A percentile compares a stretch with the other conserved stretches of the same genome.
These are phyloP conservation scores for Athene noctua DNA, from an alignment of 2,113 vertebrate species.

Conservation along the genomic window DNA sequence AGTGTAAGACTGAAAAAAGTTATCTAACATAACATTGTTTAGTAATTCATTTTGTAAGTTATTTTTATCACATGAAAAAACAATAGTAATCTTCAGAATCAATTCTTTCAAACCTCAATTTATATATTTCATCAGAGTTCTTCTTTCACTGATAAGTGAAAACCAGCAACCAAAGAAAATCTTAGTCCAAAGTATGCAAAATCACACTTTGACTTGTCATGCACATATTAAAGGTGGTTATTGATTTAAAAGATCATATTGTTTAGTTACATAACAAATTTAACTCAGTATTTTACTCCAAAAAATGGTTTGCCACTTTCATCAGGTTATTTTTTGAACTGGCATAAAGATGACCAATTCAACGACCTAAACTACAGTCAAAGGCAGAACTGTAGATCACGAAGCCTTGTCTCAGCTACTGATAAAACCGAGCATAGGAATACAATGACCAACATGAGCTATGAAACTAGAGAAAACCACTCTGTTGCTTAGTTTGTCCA, in stretches of 20 bases:
- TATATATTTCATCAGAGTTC: not conserved
- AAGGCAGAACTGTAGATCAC: not conserved
- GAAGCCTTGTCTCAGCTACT: not conserved
- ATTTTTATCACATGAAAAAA: not conserved
- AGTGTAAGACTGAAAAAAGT: not conserved
- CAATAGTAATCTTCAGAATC: not conserved
- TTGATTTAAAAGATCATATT: not conserved
- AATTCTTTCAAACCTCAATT: not conserved
- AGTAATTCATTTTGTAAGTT: not conserved
- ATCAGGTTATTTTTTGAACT: not conserved
- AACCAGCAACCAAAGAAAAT: not conserved
- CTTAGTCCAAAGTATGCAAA: not conserved
- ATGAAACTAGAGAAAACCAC: not conserved
- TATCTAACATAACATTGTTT: not conserved
- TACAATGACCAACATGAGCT: not conserved
- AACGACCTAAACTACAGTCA: not conserved
- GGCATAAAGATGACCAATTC: not conserved
- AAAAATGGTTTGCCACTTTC: not conserved
- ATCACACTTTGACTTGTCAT: not conserved
- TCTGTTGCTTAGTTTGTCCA: not conserved
- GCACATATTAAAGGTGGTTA: not conserved
- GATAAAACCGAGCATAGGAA: not conserved
- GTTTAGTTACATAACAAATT: not conserved
- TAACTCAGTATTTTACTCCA: not conserved
- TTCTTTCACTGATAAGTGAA: not conserved